Conservation (phyloP, 2,888 invertebrate genomes). For the Eucera pruinosa region DNA sequence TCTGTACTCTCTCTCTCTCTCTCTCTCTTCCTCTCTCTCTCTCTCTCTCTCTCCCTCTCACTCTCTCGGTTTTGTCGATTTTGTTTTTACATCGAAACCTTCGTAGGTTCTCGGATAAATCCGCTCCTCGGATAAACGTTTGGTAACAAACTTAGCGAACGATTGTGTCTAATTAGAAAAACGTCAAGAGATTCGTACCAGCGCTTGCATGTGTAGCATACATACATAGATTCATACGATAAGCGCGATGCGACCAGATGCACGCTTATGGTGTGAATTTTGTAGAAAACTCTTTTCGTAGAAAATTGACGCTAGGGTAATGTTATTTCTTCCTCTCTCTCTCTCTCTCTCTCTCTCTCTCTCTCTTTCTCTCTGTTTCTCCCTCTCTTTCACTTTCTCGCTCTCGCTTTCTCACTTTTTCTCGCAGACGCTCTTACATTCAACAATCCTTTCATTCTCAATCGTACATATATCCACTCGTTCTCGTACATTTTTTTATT, state of each 20-base stretch:
- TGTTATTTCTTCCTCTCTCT: slow-evolving; percentile 53
- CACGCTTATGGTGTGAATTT: slow-evolving; percentile 71
- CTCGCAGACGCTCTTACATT: background rate
- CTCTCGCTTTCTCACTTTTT: background rate
- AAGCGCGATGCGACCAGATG: slow-evolving; percentile 62
- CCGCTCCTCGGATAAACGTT: slow-evolving; percentile 1
- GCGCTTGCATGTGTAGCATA: slow-evolving; percentile 68
- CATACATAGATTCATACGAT: slow-evolving; percentile 71
- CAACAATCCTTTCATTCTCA: background rate
- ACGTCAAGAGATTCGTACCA: slow-evolving; percentile 67
- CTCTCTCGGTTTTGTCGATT: background rate
- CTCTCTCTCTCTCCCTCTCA: background rate
- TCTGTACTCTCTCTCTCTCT: slow-evolving; percentile 7
- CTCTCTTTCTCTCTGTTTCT: background rate
- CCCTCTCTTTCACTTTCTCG: background rate
- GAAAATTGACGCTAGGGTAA: slow-evolving; percentile 84
- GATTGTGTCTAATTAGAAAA: slow-evolving; percentile 67
- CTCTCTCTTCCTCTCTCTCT: background rate
- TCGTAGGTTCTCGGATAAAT: background rate
- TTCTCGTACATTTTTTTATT: background rate
- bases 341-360: background rate
- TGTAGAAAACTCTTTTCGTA: slow-evolving; percentile 77
- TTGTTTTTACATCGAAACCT: slow-evolving; percentile 40
- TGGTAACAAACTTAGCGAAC: slow-evolving; percentile 62
- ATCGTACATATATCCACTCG: slow-evolving; percentile 1